These are phyloP conservation scores for Beroe forskalii DNA, from an alignment of 37 sponge, comb jelly and placozoan species.

Conservation along the genomic window DNA sequence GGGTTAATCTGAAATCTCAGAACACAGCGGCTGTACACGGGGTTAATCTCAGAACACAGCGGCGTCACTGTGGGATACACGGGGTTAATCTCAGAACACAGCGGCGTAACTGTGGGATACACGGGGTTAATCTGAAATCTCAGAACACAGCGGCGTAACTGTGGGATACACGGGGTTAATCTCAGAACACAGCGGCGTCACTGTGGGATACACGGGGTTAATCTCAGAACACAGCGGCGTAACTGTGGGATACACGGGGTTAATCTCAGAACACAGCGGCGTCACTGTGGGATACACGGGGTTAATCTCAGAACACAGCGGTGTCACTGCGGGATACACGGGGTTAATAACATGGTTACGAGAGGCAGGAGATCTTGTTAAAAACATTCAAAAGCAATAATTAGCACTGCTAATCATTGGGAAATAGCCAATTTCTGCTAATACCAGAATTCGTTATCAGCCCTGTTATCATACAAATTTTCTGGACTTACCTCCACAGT, in stretches of 20 bases:
- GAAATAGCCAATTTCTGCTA: too few relatives aligned
- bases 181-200: background rate
- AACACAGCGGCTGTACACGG: constrained; percentile 7
- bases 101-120: background rate
- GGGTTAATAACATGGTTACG: background rate
- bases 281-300: background rate
- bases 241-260: background rate
- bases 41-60: constrained; percentile 44
- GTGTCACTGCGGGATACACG: background rate
- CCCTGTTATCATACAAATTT: too few relatives aligned
- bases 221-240: background rate
- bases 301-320: background rate
- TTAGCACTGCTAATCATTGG: too few relatives aligned
- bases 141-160: background rate
- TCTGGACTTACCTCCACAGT: constrained; percentile 52
- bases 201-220: background rate
- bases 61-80: background rate
- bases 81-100: background rate
- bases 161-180: background rate
- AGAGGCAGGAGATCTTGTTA: too few relatives aligned
- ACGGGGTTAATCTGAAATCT: background rate
- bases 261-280: background rate
- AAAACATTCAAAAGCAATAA: too few relatives aligned
- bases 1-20: background rate
- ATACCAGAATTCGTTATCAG: too few relatives aligned